These are phyloP conservation scores for Elymnias hypermnestra DNA, from an alignment of 1,140 invertebrate species.

Conservation along the genomic window DNA sequence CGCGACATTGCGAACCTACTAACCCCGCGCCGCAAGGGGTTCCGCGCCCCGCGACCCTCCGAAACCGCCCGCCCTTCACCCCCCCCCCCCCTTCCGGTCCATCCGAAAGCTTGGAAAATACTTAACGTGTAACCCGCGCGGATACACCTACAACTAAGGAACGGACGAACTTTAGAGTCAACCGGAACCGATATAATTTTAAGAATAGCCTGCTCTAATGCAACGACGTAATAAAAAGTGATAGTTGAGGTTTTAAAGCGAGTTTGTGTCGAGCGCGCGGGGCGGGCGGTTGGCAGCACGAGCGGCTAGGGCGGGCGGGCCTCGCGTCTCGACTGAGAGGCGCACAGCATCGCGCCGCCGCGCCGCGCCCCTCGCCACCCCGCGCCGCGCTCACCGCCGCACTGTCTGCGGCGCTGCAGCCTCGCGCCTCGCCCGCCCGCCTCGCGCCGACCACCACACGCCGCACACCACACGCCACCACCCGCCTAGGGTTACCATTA, in stretches of 20 bases:
- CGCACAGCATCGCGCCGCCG: conserved; percentile 70
- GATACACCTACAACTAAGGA: conserved; percentile 22
- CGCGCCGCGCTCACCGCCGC: conserved; percentile 47
- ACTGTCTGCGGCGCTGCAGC: conserved; percentile 61
- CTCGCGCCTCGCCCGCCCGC: conserved; percentile 42
- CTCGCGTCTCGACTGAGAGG: conserved; percentile 74
- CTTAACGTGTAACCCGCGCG: conserved; percentile 56
- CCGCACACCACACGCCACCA: conserved; percentile 19
- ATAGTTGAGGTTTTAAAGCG: conserved; percentile 20
- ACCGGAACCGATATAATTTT: conserved; percentile 26
- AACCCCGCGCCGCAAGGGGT: conserved; percentile 68
- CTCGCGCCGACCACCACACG: conserved; percentile 19
- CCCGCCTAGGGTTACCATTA: conserved; percentile 11
- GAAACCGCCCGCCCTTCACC: conserved; percentile 52
- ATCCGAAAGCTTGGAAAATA: conserved; percentile 72
- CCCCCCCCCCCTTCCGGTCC: conserved; percentile 65
- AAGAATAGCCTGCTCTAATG: conserved; percentile 11
- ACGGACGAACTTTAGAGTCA: conserved; percentile 10
- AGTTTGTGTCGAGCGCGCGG: conserved; percentile 50
- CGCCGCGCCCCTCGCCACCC: conserved; percentile 43
- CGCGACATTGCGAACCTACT: conserved; percentile 72
- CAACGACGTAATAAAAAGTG: conserved; percentile 10
- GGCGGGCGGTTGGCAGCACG: conserved; percentile 54
- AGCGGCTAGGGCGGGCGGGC: conserved; percentile 63
- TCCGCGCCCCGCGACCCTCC: conserved; percentile 67